Conservation (phyloP, 2,113 vertebrate species). For the Oryctolagus cuniculus region DNA sequence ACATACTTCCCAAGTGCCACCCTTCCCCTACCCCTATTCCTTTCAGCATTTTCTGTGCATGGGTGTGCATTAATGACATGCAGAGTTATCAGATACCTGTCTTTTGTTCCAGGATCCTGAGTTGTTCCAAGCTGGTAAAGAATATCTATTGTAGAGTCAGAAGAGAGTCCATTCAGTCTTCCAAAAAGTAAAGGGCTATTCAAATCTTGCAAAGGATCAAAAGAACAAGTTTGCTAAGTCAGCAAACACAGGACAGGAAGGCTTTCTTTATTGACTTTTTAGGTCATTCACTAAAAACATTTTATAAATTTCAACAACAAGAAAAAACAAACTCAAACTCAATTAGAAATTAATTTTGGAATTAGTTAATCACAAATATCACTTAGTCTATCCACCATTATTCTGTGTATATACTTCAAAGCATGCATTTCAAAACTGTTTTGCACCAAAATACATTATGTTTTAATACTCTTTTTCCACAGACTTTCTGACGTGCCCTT, state of each 20-base stretch:
- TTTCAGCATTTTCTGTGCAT: neutral
- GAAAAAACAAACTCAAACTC: conserved; percentile 45
- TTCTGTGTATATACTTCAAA: too few relatives aligned
- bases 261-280: neutral
- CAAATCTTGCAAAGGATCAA: conserved; percentile 90
- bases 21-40: neutral
- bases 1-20: neutral
- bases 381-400: too few relatives aligned
- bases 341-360: conserved; percentile 12
- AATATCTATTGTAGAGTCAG: conserved; percentile 99
- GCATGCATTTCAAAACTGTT: too few relatives aligned
- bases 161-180: conserved; percentile 97
- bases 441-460: too few relatives aligned
- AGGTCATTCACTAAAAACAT: conserved; percentile 50
- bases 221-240: conserved; percentile 56
- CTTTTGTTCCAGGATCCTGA: conserved; percentile 98
- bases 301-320: conserved; percentile 22
- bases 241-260: conserved; percentile 7
- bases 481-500: too few relatives aligned
- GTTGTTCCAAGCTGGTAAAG: conserved; percentile 99
- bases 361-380: neutral
- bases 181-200: conserved; percentile 99
- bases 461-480: too few relatives aligned
- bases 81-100: conserved; percentile 90
- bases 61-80: conserved; percentile 36